Base-by-base conservation (phyloP, 37 sponge, comb jelly and placozoan species). In the Tethya wilhelma region DNA sequence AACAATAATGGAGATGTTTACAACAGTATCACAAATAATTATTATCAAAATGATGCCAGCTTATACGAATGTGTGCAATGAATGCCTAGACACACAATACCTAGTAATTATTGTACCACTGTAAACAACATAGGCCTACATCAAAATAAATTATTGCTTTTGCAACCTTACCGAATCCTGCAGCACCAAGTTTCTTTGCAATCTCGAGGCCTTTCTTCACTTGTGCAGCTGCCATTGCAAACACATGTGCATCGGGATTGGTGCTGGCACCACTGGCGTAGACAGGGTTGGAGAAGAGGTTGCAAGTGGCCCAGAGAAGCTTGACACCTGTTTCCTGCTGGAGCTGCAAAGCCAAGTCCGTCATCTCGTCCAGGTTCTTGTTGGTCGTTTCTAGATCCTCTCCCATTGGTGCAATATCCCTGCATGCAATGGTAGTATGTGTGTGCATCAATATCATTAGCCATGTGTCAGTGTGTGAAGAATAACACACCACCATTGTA, bases 141-240 rank as follows among this genome's bases (percentile, higher is more conserved):
- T 12, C 26, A n/a, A 25, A 26, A 60, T 25, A 7, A 60, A 25
- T 60, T 26, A 60, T 12, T 6, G 7, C 63, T 25, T 7, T 6
- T 43, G 23, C 31, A 14, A 1, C 59, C 83, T 73, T 34, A 89
- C 90, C 84, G 64, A 89, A 89, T 36, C 83, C 83, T 44, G 73
- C 79, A 44, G 79, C 90, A 11, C 84, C 90, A 4, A 89, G 84
- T 57, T 83, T 89, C 79, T 89, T 89, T 2, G 84, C 83, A 34
- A 83, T 55, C 59, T 89, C 90, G 59, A 89, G 57, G 0, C 80
- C 69, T 49, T 89, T 89, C 77, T 89, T 89, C 34, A 89, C 90
- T 56, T 89, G 90, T 20, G 90, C 90, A 5, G 77, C 90, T 1
- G 90, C 90, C 71, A 64, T 82, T 30, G 90, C 90, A 59, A 89